Conservation (phyloP, 2,797 vertebrate species). For the Acrocephalus scirpaceus region DNA sequence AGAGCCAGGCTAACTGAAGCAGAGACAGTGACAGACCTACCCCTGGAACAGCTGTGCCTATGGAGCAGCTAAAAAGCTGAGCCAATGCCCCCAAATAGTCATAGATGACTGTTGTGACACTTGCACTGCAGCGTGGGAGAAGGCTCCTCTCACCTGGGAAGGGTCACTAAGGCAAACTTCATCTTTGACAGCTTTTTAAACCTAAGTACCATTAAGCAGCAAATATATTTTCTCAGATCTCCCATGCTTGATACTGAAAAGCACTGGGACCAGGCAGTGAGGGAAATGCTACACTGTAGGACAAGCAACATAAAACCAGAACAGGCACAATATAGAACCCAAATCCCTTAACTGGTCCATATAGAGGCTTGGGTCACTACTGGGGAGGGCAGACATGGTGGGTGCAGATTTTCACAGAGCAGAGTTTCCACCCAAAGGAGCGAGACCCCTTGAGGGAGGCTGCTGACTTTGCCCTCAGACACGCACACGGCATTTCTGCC, state of each 20-base stretch:
- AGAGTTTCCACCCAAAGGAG: not conserved
- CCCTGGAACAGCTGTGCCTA: not conserved
- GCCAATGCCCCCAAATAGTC: not conserved
- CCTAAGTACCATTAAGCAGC: not conserved
- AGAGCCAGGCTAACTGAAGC: not conserved
- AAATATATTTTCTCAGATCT: not conserved
- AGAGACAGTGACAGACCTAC: not conserved
- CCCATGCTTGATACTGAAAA: not conserved
- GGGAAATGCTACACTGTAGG: not conserved
- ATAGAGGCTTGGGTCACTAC: not conserved
- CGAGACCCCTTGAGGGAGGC: not conserved
- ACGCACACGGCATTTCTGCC: not conserved
- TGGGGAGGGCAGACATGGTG: not conserved
- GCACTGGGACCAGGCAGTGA: not conserved
- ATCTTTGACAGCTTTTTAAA: not conserved
- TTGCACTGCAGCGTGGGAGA: not conserved
- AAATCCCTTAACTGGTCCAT: fast-evolving
- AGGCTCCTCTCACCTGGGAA: not conserved
- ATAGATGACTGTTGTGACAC: fast-evolving
- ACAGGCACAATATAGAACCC: not conserved
- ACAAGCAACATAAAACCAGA: not conserved
- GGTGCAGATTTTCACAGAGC: not conserved
- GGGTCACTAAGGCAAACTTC: not conserved
- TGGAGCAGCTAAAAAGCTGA: not conserved
- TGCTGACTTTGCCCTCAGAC: not conserved